These are phyloP conservation scores for Sebastes oblongus DNA, from an alignment of 2,797 vertebrate genomes.

Conservation along the genomic window DNA sequence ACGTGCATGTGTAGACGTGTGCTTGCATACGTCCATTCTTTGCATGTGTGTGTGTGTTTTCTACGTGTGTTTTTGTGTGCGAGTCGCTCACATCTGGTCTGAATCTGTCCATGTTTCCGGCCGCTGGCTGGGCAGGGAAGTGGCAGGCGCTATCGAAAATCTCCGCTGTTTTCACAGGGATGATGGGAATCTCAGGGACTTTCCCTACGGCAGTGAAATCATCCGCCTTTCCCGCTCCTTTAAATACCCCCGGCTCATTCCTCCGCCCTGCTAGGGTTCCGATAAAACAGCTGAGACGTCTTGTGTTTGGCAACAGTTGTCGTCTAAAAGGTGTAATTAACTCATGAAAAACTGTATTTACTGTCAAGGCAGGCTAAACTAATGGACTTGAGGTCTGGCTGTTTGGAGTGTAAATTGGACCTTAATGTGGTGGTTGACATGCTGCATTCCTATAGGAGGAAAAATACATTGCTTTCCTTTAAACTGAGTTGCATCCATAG, in stretches of 20 bases:
- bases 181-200: conserved; percentile 85
- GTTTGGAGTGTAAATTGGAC: conserved; percentile 72
- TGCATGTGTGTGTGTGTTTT: conserved; percentile 10
- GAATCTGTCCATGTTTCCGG: conserved; percentile 83
- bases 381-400: conserved; percentile 72
- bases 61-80: conserved; percentile 6
- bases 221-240: conserved; percentile 81
- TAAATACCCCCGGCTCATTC: conserved; percentile 79
- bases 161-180: conserved; percentile 81
- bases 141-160: conserved; percentile 83
- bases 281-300: conserved; percentile 79
- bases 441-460: conserved; percentile 48
- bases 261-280: conserved; percentile 75
- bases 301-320: conserved; percentile 78
- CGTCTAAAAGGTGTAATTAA: conserved; percentile 77
- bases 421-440: conserved; percentile 61
- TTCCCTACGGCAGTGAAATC: conserved; percentile 83
- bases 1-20: conserved; percentile 31
- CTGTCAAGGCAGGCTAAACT: conserved; percentile 71
- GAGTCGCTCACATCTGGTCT: conserved; percentile 81
- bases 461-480: conserved; percentile 22
- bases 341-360: conserved; percentile 75
- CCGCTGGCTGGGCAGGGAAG: conserved; percentile 80
- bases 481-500: conserved; percentile 12
- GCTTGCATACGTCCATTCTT: conserved; percentile 40